Percentiles rank a stretch among this genome's conserved stretches.
Conservation (phyloP, 1,140 invertebrate genomes). For the Drosophila nikananu region DNA sequence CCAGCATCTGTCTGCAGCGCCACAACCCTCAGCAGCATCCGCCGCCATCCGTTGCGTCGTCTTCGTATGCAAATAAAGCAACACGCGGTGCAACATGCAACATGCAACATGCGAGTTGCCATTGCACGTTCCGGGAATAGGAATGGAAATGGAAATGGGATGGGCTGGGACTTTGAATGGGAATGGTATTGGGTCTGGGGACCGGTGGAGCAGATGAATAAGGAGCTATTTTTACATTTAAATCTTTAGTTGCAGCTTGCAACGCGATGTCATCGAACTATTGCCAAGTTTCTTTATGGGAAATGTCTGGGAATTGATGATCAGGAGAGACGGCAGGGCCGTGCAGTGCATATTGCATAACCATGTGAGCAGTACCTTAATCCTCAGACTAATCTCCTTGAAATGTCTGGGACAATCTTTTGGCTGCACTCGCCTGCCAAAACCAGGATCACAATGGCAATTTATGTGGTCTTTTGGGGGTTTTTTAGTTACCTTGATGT, state of each 20-base stretch:
- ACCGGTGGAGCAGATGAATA: constrained; percentile 70
- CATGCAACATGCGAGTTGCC: constrained; percentile 57
- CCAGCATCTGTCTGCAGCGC: constrained; percentile 41
- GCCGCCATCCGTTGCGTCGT: constrained; percentile 25
- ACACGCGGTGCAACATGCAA: constrained; percentile 77
- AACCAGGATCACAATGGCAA: constrained; percentile 51
- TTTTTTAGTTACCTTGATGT: constrained; percentile 39
- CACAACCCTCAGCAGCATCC: constrained; percentile 10
- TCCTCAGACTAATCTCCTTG: constrained; percentile 44
- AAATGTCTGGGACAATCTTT: constrained; percentile 21
- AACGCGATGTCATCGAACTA: constrained; percentile 77
- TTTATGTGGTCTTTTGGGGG: constrained; percentile 41
- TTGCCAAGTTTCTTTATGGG: constrained; percentile 60
- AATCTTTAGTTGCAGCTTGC: constrained; percentile 67
- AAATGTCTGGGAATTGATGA: constrained; percentile 47
- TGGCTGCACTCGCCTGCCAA: constrained; percentile 47
- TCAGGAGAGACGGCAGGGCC: neutral
- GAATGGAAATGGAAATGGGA: constrained; percentile 37
- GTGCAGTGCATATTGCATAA: constrained; percentile 59
- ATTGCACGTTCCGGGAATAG: constrained; percentile 64
- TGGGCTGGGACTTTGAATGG: constrained; percentile 17
- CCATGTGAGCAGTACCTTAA: constrained; percentile 48
- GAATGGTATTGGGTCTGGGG: constrained; percentile 9
- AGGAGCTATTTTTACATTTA: constrained; percentile 84
- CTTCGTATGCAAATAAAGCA: constrained; percentile 76